Evolutionary conservation across 2,113 vertebrate genomes (phyloP).

Genomic region (Pomatorhinus ruficollis): DNA sequence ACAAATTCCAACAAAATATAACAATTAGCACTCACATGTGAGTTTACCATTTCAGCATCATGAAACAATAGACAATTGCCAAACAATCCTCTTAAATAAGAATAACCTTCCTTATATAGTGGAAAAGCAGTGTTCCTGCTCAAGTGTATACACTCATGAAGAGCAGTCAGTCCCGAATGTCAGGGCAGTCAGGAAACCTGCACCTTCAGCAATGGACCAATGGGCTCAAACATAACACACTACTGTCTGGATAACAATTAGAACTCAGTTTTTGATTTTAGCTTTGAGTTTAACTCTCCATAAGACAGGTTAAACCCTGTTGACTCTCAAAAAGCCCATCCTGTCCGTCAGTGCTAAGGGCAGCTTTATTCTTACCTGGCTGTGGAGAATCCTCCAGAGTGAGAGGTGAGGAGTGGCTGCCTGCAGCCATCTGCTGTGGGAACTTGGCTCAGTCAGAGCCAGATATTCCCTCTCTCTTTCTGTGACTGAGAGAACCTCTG

Average conservation of each 20-base stretch:
- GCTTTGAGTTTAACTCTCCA: neutral
- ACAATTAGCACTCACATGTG: neutral
- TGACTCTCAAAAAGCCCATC: neutral
- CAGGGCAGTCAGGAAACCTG: neutral
- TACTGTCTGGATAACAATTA: neutral
- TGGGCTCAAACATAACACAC: neutral
- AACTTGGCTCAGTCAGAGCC: neutral
- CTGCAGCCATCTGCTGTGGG: fast-evolving
- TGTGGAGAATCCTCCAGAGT: neutral
- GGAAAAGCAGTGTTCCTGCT: neutral
- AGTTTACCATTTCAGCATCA: neutral
- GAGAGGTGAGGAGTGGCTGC: fast-evolving
- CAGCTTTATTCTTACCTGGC: fast-evolving
- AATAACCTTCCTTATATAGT: neutral
- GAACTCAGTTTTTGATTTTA: neutral
- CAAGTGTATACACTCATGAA: neutral
- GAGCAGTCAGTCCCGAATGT: neutral
- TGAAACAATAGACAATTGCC: neutral
- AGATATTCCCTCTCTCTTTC: neutral
- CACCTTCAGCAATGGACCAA: neutral
- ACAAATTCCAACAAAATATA: neutral
- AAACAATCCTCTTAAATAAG: neutral
- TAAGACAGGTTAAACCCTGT: fast-evolving
- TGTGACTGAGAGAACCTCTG: neutral
- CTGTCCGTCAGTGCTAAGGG: no score